phyloP scores from a whole-genome alignment of 2,113 vertebrate species.

The Narcine bancroftii region DNA sequence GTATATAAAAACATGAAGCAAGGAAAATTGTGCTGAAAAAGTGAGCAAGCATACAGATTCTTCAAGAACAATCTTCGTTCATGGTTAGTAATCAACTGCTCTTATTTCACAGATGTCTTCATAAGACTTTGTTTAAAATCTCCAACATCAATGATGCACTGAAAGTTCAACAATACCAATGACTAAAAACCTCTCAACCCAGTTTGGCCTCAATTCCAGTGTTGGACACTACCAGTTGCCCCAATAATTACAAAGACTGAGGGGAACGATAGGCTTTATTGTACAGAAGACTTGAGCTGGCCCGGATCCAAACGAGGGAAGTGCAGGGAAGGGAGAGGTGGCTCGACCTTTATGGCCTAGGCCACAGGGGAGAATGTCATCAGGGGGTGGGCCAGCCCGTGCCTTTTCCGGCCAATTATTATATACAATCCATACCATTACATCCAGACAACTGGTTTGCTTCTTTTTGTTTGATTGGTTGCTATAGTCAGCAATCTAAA shows the following conservation, averaged over 20 bases:
- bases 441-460: constrained; percentile 5
- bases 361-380: too few species aligned
- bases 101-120: not conserved
- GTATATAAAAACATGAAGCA: not conserved
- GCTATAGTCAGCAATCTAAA: constrained; percentile 23
- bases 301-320: too few species aligned
- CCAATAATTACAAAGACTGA: too few species aligned
- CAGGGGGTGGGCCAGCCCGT: too few species aligned
- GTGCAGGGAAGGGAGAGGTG: too few species aligned
- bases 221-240: too few species aligned
- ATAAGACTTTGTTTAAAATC: not conserved
- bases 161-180: not conserved
- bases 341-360: too few species aligned
- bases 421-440: too few species aligned
- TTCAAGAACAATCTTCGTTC: too few species aligned
- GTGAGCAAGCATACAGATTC: not conserved
- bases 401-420: too few species aligned
- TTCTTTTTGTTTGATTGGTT: constrained; percentile 29
- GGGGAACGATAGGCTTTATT: too few species aligned
- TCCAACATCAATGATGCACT: not conserved
- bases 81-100: not conserved
- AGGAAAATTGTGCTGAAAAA: not conserved
- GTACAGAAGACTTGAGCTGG: too few species aligned
- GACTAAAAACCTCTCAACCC: not conserved
- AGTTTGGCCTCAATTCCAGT: constrained; percentile 22